These are phyloP conservation scores for Nycticebus coucang DNA, from an alignment of 2,113 vertebrate genomes.

Conservation along the genomic window DNA sequence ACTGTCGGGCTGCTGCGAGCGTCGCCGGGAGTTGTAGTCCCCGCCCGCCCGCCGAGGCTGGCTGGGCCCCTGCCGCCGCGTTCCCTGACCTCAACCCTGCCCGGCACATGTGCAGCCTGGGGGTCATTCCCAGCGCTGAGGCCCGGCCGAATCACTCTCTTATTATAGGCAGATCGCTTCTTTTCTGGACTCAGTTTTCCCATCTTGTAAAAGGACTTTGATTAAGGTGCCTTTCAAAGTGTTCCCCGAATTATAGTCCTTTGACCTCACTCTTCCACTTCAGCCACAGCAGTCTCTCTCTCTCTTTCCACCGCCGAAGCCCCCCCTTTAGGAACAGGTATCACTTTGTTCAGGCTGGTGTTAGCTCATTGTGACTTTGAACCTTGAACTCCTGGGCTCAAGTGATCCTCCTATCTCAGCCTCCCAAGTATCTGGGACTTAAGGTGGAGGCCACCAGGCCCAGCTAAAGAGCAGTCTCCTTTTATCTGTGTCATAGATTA, in stretches of 20 bases:
- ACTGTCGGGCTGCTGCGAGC: constrained; percentile 63
- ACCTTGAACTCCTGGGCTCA: not conserved
- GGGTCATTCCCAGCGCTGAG: no score
- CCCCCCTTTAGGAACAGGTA: no score
- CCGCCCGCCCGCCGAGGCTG: not conserved
- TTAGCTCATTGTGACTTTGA: no score
- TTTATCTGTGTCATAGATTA: not conserved
- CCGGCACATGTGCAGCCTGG: not conserved
- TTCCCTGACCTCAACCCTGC: not conserved
- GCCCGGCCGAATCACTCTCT: not conserved
- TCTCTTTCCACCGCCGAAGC: no score
- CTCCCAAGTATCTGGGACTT: no score
- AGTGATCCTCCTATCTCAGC: no score
- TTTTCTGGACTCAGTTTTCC: constrained; percentile 23
- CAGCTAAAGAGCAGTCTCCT: not conserved
- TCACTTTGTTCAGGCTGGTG: not conserved
- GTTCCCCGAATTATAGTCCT: not conserved
- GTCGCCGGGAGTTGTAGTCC: constrained; percentile 79
- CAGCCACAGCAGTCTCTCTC: not conserved
- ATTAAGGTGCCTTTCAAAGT: not conserved
- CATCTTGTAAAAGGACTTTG: constrained; percentile 8
- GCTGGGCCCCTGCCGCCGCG: not conserved
- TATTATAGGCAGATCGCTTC: not conserved
- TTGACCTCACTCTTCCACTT: not conserved
- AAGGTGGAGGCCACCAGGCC: no score